Base-by-base conservation (phyloP, 2,797 vertebrate genomes). In the Tenualosa thibaudeaui region DNA sequence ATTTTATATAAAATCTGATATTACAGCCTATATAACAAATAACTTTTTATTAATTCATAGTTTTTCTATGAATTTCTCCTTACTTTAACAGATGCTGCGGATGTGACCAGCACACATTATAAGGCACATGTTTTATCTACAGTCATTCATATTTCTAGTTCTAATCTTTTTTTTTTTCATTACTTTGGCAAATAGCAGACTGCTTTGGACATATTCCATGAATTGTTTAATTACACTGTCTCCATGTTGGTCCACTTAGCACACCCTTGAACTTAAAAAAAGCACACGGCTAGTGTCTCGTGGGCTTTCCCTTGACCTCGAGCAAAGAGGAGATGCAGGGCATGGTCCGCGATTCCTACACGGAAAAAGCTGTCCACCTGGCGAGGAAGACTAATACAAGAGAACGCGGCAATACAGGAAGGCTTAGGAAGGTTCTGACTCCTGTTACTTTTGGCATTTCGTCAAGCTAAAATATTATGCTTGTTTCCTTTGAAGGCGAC, bases 321-420 rank as follows among this genome's bases (percentile, higher is more conserved):
- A 22, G 31, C 85, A 86, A 85, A 50, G 15, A 81, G 68, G 83
- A 90, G 91, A 91, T 91, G 88, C 91, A 81, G 84, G 83, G 90
- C 94, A 92, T 93, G 88, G 91, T 90, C 92, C 71, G 82, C 5
- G 90, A 94, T 96, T 95, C 93, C 93, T 93, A 88, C 94, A 93
- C 92, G 94, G 96, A 96, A 96, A 92, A 93, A 90, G 71, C 89
- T 92, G 91, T 92, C 93, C 92, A 91, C 92, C 94, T 93, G 95
- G 92, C 90, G 93, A 96, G 96, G 96, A 97, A 97, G 94, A 89
- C 89, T 89, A 90, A 91, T 89, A 83, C 88, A 90, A 92, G 93
- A 90, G 91, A 92, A 89, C 90, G 92, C 90, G 86, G 60, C 90
- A 89, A 91, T 86, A 89, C 94, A 95, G 95, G 93, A 93, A 92